Evolutionary conservation across 2,797 vertebrate species (phyloP).

Genomic region (Argentina silus): DNA sequence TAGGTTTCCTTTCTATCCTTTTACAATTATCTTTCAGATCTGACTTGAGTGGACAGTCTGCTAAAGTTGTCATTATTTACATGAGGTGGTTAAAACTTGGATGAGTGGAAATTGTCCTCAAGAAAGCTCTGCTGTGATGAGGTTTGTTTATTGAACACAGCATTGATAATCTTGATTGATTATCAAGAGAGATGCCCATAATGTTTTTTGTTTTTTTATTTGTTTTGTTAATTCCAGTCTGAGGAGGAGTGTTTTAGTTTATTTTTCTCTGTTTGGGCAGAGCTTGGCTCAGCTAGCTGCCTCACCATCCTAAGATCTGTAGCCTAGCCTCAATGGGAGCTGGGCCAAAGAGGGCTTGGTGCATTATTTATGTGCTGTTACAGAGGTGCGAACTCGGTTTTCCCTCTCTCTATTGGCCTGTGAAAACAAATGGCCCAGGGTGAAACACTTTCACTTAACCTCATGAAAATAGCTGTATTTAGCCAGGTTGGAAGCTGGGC

Average conservation of each 20-base stretch:
- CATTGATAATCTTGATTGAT: neutral
- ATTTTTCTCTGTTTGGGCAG: neutral
- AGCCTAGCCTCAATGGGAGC: conserved; percentile 19
- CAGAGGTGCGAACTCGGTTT: conserved; percentile 27
- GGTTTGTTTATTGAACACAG: neutral
- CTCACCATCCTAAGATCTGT: conserved; percentile 9
- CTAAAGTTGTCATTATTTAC: no score
- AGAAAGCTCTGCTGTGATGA: neutral
- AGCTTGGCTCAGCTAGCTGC: neutral
- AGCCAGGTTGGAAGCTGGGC: neutral
- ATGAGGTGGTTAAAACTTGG: neutral
- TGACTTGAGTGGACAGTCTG: no score
- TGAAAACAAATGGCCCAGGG: conserved; percentile 15
- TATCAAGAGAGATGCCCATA: no score
- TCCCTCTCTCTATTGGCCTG: conserved; percentile 22
- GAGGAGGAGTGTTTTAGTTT: conserved; percentile 18
- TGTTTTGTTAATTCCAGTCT: conserved; percentile 21
- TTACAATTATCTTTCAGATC: no score
- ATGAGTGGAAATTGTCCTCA: neutral
- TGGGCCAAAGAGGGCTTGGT: conserved; percentile 19
- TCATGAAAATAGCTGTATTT: neutral
- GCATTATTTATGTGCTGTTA: conserved; percentile 33
- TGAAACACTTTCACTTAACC: conserved; percentile 9
- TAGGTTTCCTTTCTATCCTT: no score
- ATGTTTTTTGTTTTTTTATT: no score